Base-by-base conservation (phyloP, 1,140 invertebrate genomes). In the Heliothis virescens region DNA sequence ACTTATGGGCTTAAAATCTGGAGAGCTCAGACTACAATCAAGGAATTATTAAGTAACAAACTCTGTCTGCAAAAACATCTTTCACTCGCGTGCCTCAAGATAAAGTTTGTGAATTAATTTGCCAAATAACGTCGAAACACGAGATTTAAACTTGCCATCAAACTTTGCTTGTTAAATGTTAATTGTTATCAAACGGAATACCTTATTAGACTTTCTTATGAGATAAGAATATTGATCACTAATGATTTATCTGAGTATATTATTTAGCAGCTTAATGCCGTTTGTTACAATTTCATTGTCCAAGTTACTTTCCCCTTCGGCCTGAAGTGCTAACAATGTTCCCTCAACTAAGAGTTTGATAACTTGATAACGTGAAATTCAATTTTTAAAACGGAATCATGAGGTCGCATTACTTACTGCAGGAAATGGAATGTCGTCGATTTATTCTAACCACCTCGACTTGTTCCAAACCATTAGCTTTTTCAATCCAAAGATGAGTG, bases 401-500 rank as follows among this genome's bases (percentile, higher is more conserved):
- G 86, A 87, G 86, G 83, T 83, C 82, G 81, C 84, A 82, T 89
- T 88, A 87, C 85, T 91, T 88, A 85, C 82, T 82, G 86, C 76
- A 88, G 90, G 87, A 91, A 92, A 91, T 89, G 86, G 86, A 89
- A 91, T 89, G 89, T 90, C 90, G 84, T 82, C 90, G 90, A 91
- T 92, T 91, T 90, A 91, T 92, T 91, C 90, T 87, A 92, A 92
- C 89, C 88, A 85, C 89, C 80, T 85, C 85, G 86, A 83, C 85
- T 90, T 89, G 90, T 92, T 92, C 90, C 91, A 83, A 88, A 74
- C 91, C 91, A 92, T 91, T 92, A 89, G 84, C 86, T 92, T 91
- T 92, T 91, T 90, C 89, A 91, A 91, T 91, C 87, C 85, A 86
- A 86, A 88, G 86, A 86, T 89, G 85, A 86, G 86, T 86, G 85